These are phyloP conservation scores for Euura lappo DNA, from an alignment of 1,140 invertebrate species.

Conservation along the genomic window DNA sequence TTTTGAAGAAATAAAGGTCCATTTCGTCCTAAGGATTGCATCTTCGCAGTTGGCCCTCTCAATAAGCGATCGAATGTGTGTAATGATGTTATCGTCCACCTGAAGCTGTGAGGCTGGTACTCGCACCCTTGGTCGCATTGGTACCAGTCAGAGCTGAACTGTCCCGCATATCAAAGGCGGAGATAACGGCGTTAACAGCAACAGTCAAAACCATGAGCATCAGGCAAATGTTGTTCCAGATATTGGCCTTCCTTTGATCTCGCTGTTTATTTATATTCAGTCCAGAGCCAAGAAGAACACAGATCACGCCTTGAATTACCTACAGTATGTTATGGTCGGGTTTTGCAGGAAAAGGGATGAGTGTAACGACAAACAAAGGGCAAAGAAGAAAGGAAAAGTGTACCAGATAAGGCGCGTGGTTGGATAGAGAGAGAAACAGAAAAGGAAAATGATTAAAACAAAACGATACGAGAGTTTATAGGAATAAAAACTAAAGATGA, in stretches of 20 bases:
- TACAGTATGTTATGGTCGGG: constrained; percentile 41
- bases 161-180: constrained; percentile 63
- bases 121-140: constrained; percentile 17
- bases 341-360: neutral
- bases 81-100: neutral
- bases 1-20: no score
- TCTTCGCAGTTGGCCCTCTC: no score
- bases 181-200: constrained; percentile 66
- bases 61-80: no score
- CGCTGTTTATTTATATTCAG: constrained; percentile 69
- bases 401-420: constrained; percentile 12
- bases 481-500: no score
- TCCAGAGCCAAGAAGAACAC: constrained; percentile 65
- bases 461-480: constrained; percentile 30
- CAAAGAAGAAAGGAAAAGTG: constrained; percentile 35
- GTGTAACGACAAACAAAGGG: constrained; percentile 12
- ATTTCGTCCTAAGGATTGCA: no score
- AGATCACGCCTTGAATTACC: constrained; percentile 67
- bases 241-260: constrained; percentile 65
- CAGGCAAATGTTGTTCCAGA: constrained; percentile 68
- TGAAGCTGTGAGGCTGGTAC: constrained; percentile 4
- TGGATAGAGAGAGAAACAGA: constrained; percentile 30
- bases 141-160: constrained; percentile 8
- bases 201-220: constrained; percentile 67
- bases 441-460: constrained; percentile 38